Conservation (phyloP, 2,113 vertebrate genomes). For the Globicephala melas region DNA sequence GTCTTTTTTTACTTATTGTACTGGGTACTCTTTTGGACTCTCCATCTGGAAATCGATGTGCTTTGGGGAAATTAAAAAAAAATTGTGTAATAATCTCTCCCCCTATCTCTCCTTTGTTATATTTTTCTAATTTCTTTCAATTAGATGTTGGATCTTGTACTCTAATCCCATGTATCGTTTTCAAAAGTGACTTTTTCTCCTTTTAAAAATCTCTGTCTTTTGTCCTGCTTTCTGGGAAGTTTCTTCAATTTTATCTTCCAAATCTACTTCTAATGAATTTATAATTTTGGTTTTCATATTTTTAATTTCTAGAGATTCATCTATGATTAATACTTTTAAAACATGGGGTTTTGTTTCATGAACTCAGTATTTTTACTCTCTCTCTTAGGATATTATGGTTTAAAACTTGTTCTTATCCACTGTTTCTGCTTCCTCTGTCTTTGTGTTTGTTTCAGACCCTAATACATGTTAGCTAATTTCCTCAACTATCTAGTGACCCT, state of each 20-base stretch:
- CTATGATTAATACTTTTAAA: not conserved
- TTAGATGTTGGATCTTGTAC: not conserved
- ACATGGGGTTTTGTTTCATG: not conserved
- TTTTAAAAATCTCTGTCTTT: not conserved
- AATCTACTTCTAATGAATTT: conserved; percentile 17
- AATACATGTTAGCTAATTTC: not conserved
- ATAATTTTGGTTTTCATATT: not conserved
- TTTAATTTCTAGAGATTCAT: not conserved
- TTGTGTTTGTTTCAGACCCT: not conserved
- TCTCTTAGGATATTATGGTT: not conserved
- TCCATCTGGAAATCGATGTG: not conserved
- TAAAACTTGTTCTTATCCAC: not conserved
- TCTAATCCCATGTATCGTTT: not conserved
- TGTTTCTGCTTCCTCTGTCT: not conserved
- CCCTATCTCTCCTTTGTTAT: not conserved
- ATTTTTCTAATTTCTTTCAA: conserved; percentile 2
- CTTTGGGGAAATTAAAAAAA: not conserved
- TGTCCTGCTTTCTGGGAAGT: not conserved
- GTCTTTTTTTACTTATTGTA: not conserved
- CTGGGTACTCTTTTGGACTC: not conserved
- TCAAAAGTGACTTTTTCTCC: not conserved
- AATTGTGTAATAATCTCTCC: not conserved
- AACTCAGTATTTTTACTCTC: not conserved
- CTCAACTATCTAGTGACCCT: not conserved
- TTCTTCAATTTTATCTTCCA: not conserved